These are phyloP conservation scores for Pseudochaenichthys georgianus DNA, from an alignment of 2,797 vertebrate genomes.

Conservation along the genomic window DNA sequence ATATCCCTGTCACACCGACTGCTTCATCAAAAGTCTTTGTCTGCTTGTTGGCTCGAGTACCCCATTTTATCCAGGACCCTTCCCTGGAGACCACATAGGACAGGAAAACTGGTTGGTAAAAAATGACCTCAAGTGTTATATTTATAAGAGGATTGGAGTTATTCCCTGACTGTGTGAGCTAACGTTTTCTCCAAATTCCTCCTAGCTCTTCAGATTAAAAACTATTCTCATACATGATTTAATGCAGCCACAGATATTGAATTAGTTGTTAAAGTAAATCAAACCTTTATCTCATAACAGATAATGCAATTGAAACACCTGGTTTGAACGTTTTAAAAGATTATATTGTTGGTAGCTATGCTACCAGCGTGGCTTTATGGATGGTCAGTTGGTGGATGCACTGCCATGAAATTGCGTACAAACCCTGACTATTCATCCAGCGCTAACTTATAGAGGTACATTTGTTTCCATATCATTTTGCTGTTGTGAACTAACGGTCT, in stretches of 20 bases:
- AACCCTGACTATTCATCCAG: not conserved
- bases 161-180: not conserved
- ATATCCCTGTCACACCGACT: slow-evolving; percentile 72
- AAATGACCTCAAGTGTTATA: slow-evolving; percentile 15
- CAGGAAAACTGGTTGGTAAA: slow-evolving; percentile 20
- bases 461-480: not conserved
- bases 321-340: not conserved
- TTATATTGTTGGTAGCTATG: not conserved
- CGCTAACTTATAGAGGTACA: not conserved
- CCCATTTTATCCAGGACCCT: slow-evolving; percentile 36
- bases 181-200: not conserved
- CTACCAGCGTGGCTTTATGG: not conserved
- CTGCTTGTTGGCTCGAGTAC: slow-evolving; percentile 58
- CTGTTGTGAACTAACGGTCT: not conserved
- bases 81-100: slow-evolving; percentile 54
- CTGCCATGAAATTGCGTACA: not conserved
- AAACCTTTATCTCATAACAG: not conserved
- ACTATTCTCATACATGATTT: not conserved
- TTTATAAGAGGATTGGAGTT: slow-evolving; percentile 10
- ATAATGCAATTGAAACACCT: not conserved
- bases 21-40: slow-evolving; percentile 60
- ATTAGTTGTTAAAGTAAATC: not conserved
- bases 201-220: not conserved
- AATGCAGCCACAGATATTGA: not conserved
- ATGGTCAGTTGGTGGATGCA: not conserved